Conservation (phyloP, 2,797 vertebrate species). For the Phoebastria nigripes region DNA sequence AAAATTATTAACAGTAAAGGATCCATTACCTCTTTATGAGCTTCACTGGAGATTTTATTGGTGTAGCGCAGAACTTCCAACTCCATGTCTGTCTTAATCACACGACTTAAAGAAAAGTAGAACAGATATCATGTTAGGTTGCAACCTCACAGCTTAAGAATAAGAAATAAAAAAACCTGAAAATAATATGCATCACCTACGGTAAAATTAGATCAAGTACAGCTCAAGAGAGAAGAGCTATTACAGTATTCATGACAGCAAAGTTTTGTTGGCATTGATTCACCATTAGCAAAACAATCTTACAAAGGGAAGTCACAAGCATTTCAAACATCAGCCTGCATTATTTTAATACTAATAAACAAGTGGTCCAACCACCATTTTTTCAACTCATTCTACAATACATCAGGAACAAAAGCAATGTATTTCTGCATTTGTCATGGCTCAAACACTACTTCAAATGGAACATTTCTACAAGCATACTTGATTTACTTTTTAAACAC, state of each 20-base stretch:
- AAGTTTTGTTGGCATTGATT: not conserved
- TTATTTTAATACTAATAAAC: not conserved
- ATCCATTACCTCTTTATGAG: constrained; percentile 89
- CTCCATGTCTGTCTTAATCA: constrained; percentile 95
- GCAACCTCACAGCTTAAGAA: constrained; percentile 9
- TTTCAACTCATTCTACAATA: not conserved
- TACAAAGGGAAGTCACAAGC: not conserved
- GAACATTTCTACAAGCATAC: not conserved
- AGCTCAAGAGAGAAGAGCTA: not conserved
- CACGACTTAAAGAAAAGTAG: constrained; percentile 78
- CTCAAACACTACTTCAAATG: not conserved
- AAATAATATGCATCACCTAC: not conserved
- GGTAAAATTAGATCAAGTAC: not conserved
- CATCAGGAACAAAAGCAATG: not conserved
- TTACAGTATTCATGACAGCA: not conserved
- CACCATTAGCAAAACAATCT: not conserved
- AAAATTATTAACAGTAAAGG: constrained; percentile 64
- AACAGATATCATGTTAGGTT: constrained; percentile 16
- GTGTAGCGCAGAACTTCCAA: constrained; percentile 95
- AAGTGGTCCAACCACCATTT: not conserved
- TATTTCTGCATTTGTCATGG: not conserved
- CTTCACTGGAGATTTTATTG: constrained; percentile 94
- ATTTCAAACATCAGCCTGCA: not conserved
- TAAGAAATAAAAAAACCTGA: not conserved
- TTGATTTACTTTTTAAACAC: not conserved